A percentile compares a stretch with the other conserved stretches of the same genome.
These are phyloP conservation scores for Sapayoa aenigma DNA, from an alignment of 2,113 vertebrate species.

Conservation along the genomic window DNA sequence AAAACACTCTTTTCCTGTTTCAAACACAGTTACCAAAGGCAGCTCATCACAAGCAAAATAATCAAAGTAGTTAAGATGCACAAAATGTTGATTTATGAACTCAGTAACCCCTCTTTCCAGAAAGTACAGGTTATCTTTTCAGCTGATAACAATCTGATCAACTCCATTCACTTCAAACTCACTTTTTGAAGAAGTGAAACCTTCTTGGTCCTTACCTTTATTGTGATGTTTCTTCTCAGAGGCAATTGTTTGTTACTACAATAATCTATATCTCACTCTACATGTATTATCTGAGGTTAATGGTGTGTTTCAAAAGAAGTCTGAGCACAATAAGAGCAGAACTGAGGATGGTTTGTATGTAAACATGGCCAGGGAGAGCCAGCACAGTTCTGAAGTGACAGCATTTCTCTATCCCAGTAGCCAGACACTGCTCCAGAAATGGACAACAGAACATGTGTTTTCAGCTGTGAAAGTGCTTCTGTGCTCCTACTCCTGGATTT, in stretches of 20 bases:
- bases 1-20: not conserved
- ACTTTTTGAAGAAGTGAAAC: not conserved
- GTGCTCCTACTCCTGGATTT: not conserved
- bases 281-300: not conserved
- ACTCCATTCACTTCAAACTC: not conserved
- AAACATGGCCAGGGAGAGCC: not conserved
- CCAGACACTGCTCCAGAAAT: not conserved
- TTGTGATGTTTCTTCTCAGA: not conserved
- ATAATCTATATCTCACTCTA: not conserved
- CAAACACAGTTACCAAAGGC: not conserved
- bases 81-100: not conserved
- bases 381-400: not conserved
- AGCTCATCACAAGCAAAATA: not conserved
- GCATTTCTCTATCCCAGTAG: not conserved
- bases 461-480: not conserved
- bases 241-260: not conserved
- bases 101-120: not conserved
- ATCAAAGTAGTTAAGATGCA: not conserved
- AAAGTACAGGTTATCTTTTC: not conserved
- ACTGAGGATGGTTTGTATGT: not conserved
- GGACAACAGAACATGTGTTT: not conserved
- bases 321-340: not conserved
- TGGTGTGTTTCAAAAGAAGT: not conserved
- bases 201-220: not conserved
- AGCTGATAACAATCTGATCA: not conserved